These are phyloP conservation scores for Alectoris magna DNA, from an alignment of 2,797 vertebrate species.

Conservation along the genomic window DNA sequence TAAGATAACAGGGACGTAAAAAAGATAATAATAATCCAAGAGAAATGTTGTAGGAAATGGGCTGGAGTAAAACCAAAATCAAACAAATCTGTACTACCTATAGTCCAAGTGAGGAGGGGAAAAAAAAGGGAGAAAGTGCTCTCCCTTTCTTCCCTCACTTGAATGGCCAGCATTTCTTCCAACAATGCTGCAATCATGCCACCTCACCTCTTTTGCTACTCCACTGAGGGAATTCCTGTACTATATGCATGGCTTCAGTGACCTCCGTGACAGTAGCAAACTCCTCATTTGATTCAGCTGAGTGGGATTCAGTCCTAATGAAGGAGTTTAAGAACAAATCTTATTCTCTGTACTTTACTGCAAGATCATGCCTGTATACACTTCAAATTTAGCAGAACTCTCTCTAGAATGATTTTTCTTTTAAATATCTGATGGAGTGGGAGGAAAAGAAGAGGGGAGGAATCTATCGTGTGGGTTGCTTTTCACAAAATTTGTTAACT, in stretches of 20 bases:
- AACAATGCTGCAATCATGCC: neutral
- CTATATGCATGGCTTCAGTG: fast-evolving
- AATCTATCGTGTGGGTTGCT: neutral
- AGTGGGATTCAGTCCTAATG: neutral
- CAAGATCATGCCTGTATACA: neutral
- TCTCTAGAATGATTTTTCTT: neutral
- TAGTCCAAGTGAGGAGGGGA: conserved; percentile 24
- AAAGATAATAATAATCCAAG: neutral
- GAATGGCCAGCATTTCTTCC: neutral
- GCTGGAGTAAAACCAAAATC: conserved; percentile 38
- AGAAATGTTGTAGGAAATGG: conserved; percentile 10
- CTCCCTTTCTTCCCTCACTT: neutral
- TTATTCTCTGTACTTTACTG: neutral
- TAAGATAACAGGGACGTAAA: conserved; percentile 8
- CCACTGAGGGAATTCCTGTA: neutral
- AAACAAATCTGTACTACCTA: conserved; percentile 1
- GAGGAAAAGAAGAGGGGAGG: neutral
- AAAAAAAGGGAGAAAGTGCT: neutral
- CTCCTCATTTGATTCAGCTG: neutral
- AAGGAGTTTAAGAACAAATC: neutral
- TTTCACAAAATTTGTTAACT: neutral
- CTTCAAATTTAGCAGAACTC: neutral
- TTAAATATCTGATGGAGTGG: neutral
- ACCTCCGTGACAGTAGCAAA: neutral
- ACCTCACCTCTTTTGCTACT: neutral